These are phyloP conservation scores for Sebastes matsubarae DNA, from an alignment of 2,797 vertebrate genomes.

Conservation along the genomic window DNA sequence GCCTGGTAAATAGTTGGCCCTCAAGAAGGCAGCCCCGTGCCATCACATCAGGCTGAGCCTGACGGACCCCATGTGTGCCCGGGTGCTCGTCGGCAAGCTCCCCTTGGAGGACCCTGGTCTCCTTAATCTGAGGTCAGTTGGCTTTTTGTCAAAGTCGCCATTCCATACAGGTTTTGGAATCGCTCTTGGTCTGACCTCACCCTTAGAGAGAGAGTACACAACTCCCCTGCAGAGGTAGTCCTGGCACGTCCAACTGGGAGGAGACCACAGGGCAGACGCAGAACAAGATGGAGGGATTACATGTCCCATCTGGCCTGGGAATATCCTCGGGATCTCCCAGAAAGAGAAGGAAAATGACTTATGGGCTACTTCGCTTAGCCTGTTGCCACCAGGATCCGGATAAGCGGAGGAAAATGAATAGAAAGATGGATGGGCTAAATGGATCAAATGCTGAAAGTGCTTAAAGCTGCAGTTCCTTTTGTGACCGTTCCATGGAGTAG, in stretches of 20 bases:
- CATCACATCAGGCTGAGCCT: not conserved
- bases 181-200: not conserved
- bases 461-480: not conserved
- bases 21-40: not conserved
- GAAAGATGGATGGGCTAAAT: not conserved
- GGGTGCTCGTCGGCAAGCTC: not conserved
- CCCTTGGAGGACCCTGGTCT: not conserved
- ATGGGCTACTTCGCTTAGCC: not conserved
- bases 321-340: not conserved
- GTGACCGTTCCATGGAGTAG: not conserved
- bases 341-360: not conserved
- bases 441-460: not conserved
- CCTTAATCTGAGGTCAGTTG: not conserved
- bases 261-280: not conserved
- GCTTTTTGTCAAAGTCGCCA: not conserved
- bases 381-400: not conserved
- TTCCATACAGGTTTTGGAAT: not conserved
- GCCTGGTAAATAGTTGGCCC: no score
- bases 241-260: not conserved
- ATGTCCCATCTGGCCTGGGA: not conserved
- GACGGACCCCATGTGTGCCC: not conserved
- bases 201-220: not conserved
- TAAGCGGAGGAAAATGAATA: not conserved
- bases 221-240: not conserved
- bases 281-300: not conserved